These are phyloP conservation scores for Epinephelus cyanopodus DNA, from an alignment of 2,113 vertebrate species.

Conservation along the genomic window DNA sequence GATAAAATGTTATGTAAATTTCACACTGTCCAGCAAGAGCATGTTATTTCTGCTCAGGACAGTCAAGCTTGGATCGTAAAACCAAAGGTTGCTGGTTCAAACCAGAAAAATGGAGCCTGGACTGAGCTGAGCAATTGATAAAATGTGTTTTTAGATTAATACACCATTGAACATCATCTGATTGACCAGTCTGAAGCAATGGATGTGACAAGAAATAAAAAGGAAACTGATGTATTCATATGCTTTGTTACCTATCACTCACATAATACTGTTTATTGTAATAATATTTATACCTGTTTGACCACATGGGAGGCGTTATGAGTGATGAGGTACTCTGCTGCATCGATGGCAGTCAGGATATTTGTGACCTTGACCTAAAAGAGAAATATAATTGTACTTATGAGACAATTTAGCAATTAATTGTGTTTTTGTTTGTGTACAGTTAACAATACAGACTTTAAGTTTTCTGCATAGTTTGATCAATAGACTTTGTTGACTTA, in stretches of 20 bases:
- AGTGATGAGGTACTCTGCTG: slow-evolving; percentile 89
- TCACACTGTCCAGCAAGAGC: not conserved
- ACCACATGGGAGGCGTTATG: slow-evolving; percentile 88
- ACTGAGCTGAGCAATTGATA: too few species aligned
- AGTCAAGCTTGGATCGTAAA: too few species aligned
- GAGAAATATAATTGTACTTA: not conserved
- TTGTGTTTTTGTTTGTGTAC: not conserved
- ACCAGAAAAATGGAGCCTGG: too few species aligned
- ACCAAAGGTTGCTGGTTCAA: too few species aligned
- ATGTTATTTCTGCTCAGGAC: too few species aligned
- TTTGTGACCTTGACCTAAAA: slow-evolving; percentile 87
- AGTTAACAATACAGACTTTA: not conserved
- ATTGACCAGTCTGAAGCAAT: not conserved
- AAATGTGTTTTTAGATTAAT: too few species aligned
- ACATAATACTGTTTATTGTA: not conserved
- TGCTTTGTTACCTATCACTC: too few species aligned
- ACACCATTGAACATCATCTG: not conserved
- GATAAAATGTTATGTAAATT: not conserved
- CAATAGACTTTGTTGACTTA: too few species aligned
- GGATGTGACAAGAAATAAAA: not conserved
- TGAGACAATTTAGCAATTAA: not conserved
- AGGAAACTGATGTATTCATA: not conserved
- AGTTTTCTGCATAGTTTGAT: not conserved
- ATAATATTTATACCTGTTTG: slow-evolving; percentile 63
- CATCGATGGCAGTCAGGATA: slow-evolving; percentile 87